These are phyloP conservation scores for Tridacna gigas DNA, from an alignment of 2,888 invertebrate species.

Conservation along the genomic window DNA sequence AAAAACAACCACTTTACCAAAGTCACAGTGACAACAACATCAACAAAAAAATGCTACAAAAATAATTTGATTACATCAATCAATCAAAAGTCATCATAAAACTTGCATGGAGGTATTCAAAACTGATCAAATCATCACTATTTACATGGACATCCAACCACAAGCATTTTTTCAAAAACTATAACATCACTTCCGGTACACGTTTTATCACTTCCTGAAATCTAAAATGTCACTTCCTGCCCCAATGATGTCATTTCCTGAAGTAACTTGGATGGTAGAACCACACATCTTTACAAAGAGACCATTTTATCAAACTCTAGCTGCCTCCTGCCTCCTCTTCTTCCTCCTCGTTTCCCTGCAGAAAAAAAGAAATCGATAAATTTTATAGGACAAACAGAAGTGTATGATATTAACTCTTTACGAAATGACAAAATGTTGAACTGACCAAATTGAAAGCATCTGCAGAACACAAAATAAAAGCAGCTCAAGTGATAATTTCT, in stretches of 20 bases:
- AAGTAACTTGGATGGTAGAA: not conserved
- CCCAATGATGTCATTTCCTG: slow-evolving; percentile 11
- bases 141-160: not conserved
- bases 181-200: slow-evolving; percentile 8
- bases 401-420: no score
- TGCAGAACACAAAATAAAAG: no score
- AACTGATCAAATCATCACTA: not conserved
- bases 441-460: no score
- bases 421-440: no score
- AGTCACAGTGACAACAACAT: not conserved
- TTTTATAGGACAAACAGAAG: no score
- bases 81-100: not conserved
- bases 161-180: not conserved
- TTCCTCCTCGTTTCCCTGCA: slow-evolving; percentile 6
- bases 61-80: not conserved
- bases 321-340: slow-evolving; percentile 3
- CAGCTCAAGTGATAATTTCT: no score
- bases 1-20: no score
- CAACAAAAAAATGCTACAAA: not conserved
- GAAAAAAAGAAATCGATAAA: no score
- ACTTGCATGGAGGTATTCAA: not conserved
- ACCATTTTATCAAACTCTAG: not conserved
- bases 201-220: not conserved
- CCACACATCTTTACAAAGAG: not conserved
- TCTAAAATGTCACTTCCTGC: slow-evolving; percentile 23